These are phyloP conservation scores for Elysia crispata DNA, from an alignment of 2,888 invertebrate species.

Conservation along the genomic window DNA sequence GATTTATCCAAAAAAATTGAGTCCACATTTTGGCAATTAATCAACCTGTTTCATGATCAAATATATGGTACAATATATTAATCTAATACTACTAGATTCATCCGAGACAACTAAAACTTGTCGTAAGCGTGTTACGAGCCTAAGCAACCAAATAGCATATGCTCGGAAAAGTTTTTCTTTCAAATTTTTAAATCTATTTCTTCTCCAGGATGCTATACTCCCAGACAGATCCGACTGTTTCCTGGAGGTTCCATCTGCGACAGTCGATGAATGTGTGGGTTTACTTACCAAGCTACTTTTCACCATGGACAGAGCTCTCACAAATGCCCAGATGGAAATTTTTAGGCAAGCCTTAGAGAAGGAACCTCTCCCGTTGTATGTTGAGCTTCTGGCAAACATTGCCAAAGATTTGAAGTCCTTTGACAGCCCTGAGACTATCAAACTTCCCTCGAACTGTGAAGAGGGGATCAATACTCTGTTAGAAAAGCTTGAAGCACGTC, in stretches of 20 bases:
- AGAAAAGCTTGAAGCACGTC: constrained; percentile 63
- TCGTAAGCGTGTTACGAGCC: too few relatives aligned
- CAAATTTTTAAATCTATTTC: too few relatives aligned
- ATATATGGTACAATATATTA: too few relatives aligned
- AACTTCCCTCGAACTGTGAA: constrained; percentile 58
- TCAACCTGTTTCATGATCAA: too few relatives aligned
- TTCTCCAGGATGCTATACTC: constrained; percentile 43
- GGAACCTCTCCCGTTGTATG: constrained; percentile 68
- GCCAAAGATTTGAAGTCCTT: constrained; percentile 62
- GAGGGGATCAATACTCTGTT: constrained; percentile 65
- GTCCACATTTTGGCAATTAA: too few relatives aligned
- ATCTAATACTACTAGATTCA: too few relatives aligned
- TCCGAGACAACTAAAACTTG: too few relatives aligned
- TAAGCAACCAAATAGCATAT: too few relatives aligned
- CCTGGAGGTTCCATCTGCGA: constrained; percentile 54
- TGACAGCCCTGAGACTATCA: constrained; percentile 43
- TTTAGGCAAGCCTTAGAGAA: constrained; percentile 58
- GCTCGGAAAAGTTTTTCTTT: too few relatives aligned
- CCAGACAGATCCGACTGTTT: constrained; percentile 44
- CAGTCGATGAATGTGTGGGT: constrained; percentile 53
- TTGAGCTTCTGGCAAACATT: constrained; percentile 62
- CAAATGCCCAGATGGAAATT: constrained; percentile 61
- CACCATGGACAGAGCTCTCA: constrained; percentile 51
- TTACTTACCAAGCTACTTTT: constrained; percentile 56
- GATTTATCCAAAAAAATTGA: too few relatives aligned